phyloP scores from a whole-genome alignment of 2,888 invertebrate genomes.

The Cosmorhoe ocellata region DNA sequence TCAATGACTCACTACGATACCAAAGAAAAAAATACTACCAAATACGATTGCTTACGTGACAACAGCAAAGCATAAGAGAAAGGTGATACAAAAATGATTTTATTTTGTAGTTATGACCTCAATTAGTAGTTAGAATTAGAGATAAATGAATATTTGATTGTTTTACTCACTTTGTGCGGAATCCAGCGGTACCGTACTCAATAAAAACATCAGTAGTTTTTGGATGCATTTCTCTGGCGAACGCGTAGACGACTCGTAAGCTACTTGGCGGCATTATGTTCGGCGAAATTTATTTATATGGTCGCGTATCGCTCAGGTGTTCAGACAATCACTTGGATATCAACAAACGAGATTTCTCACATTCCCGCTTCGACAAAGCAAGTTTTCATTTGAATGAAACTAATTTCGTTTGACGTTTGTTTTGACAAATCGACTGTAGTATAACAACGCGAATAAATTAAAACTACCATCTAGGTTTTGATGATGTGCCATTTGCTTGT shows the following conservation, averaged over 20 bases:
- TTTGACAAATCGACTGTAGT: slow-evolving; percentile 4
- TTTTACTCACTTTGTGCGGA: slow-evolving; percentile 88
- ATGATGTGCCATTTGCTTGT: not conserved
- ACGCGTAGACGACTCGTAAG: slow-evolving; percentile 87
- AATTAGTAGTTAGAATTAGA: slow-evolving; percentile 32
- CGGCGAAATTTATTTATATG: slow-evolving; percentile 73
- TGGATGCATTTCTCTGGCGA: slow-evolving; percentile 90
- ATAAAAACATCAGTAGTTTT: slow-evolving; percentile 86
- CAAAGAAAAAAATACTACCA: slow-evolving; percentile 16
- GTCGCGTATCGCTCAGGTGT: slow-evolving; percentile 59
- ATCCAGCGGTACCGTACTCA: slow-evolving; percentile 93
- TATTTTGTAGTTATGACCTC: slow-evolving; percentile 41
- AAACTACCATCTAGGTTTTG: not conserved
- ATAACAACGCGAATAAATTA: slow-evolving; percentile 2
- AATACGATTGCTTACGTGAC: slow-evolving; percentile 55
- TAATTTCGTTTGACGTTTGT: slow-evolving; percentile 41
- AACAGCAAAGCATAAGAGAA: slow-evolving; percentile 44
- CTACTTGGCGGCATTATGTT: slow-evolving; percentile 81
- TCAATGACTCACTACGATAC: slow-evolving; percentile 59
- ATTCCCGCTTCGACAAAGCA: slow-evolving; percentile 68
- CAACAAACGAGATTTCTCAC: slow-evolving; percentile 75
- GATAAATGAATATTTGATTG: slow-evolving; percentile 38
- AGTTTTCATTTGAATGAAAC: slow-evolving; percentile 30
- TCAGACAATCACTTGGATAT: slow-evolving; percentile 72
- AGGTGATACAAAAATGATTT: slow-evolving; percentile 42